phyloP scores from a whole-genome alignment of 2,797 vertebrate genomes.

The Remorina albescens region DNA sequence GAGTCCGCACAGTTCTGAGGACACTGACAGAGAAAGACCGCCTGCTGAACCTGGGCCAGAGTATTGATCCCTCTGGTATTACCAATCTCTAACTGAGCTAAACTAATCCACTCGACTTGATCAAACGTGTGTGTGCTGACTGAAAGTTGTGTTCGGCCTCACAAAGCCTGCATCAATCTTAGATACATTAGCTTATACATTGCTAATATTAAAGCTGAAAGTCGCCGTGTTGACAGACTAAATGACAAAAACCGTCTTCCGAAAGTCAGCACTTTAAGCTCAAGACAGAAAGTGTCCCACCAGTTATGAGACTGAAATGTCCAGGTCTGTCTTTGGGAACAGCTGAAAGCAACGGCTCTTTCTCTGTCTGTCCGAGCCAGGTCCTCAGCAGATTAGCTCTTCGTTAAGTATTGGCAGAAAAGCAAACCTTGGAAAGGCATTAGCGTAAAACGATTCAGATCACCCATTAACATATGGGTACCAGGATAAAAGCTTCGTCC shows the following conservation, averaged over 20 bases:
- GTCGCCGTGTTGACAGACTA: not conserved
- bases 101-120: too few species aligned
- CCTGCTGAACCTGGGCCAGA: not conserved
- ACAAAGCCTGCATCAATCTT: too few species aligned
- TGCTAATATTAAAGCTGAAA: not conserved
- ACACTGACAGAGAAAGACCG: too few species aligned
- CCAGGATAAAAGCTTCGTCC: conserved; percentile 23
- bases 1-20: too few species aligned
- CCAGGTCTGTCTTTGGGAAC: not conserved
- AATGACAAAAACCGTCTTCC: not conserved
- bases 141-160: too few species aligned
- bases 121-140: too few species aligned
- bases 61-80: not conserved
- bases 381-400: conserved; percentile 47
- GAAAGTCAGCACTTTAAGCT: too few species aligned
- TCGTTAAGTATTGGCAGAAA: conserved; percentile 33
- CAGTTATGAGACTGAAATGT: not conserved
- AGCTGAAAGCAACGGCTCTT: conserved; percentile 32
- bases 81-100: too few species aligned
- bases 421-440: conserved; percentile 34
- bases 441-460: conserved; percentile 40
- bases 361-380: conserved; percentile 1
- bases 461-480: conserved; percentile 22
- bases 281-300: too few species aligned
- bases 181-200: too few species aligned